phyloP scores from a whole-genome alignment of 2,113 vertebrate species.

The Vicugna pacos region DNA sequence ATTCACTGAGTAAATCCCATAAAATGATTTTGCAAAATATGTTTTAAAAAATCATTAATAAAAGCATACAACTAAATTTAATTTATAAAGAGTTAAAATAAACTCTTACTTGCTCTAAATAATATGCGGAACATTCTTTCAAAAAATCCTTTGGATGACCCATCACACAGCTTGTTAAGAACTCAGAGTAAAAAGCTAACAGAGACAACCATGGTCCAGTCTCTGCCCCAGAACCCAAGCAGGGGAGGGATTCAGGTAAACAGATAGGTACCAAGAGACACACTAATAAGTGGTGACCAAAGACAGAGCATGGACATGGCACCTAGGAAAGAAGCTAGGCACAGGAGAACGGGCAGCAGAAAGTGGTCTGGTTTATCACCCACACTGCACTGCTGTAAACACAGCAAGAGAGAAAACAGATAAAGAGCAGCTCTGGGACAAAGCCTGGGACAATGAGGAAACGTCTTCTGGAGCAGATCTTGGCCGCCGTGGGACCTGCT shows the following conservation, averaged over 20 bases:
- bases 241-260: background rate
- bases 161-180: background rate
- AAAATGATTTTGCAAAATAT: background rate
- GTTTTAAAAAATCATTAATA: background rate
- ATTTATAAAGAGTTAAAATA: background rate
- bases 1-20: conserved; percentile 21
- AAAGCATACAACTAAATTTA: background rate
- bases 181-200: background rate
- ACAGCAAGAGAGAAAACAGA: background rate
- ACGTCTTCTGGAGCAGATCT: background rate
- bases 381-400: background rate
- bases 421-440: background rate
- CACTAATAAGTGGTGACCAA: background rate
- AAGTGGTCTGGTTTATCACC: no score
- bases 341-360: background rate
- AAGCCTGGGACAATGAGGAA: background rate
- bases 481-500: background rate
- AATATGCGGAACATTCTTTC: background rate
- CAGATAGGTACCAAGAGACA: background rate
- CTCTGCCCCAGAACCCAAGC: background rate
- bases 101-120: background rate
- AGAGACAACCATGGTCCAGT: background rate
- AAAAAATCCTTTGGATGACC: background rate
- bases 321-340: background rate
- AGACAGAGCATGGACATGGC: background rate